Evolutionary conservation across 2,113 vertebrate species (phyloP), one percentile per base, ranked within the genome.

Genomic region (Vimba vimba): DNA sequence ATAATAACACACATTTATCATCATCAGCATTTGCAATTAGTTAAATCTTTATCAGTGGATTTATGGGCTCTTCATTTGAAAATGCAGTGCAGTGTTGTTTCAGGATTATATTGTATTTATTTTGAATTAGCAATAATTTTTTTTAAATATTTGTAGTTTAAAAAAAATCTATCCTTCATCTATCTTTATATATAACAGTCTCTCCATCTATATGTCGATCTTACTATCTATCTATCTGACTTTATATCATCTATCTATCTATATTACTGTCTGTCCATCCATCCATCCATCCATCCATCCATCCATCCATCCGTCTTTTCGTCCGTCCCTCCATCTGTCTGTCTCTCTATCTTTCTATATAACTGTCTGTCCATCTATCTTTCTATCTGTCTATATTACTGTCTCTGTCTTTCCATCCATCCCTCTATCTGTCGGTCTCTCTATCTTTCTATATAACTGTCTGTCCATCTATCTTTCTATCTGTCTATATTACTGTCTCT

Each of bases 11-110:
- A 79, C 85, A 78, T 78, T 87, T 77, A 88, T 88, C 87, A 69
- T 68, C 74, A 47, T 13, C 33, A 69, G 47, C 88, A 89, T 81
- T 88, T 88, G 86, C n/a, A 74, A 87, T 79, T 6, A 59, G 52
- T 88, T 84, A 84, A 88, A 87, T 79, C 85, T 86, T 87, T 88
- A 90, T 89, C 86, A 87, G 84, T 33, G 57, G 52, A 68, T 47
- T 78, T 30, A 80, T 77, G 73, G 79, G 83, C 86, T 86, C 73
- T 75, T 73, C 64, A 83, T 84, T 91, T 89, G 86, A 57, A 57
- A 90, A 89, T 90, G 62, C 86, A 86, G 82, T 10, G 75, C 79
- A 82, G 23, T 25, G 12, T 50, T 75, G 17, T 74, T 74, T 13
- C 27, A 45, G 23, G 13, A 45, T n/a, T 74, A 47, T 74, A 45